These are phyloP conservation scores for Spodoptera litura DNA, from an alignment of 1,140 invertebrate genomes.

Conservation along the genomic window DNA sequence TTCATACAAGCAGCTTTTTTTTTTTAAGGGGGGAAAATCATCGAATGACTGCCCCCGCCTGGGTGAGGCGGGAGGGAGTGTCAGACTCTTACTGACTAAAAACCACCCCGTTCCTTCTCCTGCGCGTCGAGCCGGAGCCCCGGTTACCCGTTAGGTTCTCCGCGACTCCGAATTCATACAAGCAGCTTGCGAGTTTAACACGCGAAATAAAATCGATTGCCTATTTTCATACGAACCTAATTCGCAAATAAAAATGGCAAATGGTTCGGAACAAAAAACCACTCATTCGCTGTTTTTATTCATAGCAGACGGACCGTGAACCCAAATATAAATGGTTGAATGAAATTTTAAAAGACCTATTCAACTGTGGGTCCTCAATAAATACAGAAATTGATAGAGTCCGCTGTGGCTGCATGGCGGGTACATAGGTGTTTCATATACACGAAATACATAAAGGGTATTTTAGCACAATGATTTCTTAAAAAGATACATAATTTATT, in stretches of 20 bases:
- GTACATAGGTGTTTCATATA: background rate
- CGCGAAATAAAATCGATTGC: conserved; percentile 2
- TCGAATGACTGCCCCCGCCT: too few relatives aligned
- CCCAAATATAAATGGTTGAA: conserved; percentile 33
- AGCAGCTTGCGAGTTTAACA: background rate
- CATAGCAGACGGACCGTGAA: conserved; percentile 35
- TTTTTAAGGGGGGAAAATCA: too few relatives aligned
- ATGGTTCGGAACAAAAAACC: conserved; percentile 36
- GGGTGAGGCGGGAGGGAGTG: too few relatives aligned
- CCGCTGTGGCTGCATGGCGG: background rate
- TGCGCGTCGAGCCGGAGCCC: too few relatives aligned
- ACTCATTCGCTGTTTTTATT: conserved; percentile 44
- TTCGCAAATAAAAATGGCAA: conserved; percentile 37
- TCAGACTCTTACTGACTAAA: too few relatives aligned
- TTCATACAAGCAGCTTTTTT: too few relatives aligned
- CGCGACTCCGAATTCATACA: too few relatives aligned
- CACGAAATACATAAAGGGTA: background rate
- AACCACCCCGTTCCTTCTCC: too few relatives aligned
- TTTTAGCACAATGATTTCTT: too few relatives aligned
- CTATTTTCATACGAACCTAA: conserved; percentile 32
- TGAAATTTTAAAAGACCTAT: conserved; percentile 34
- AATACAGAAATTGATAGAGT: conserved; percentile 37
- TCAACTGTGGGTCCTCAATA: conserved; percentile 38
- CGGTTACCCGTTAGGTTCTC: too few relatives aligned
- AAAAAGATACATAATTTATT: too few relatives aligned